Evolutionary conservation across 1,140 invertebrate species (phyloP), one percentile per base, ranked within the genome.

Genomic region (Archivesica marissinica): DNA sequence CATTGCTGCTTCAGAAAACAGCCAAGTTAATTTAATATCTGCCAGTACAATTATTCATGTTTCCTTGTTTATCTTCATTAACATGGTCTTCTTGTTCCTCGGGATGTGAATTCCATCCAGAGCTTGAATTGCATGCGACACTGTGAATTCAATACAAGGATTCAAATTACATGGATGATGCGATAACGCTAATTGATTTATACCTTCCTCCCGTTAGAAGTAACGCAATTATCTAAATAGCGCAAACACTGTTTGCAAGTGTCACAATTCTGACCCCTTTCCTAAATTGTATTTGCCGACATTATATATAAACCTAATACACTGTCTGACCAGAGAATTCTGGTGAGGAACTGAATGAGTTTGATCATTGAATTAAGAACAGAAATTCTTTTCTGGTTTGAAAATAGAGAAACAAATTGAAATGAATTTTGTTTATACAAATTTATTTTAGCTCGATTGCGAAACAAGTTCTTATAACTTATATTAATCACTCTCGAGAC

Each of bases 111-210:
- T 25, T 25, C 23, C 15, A 64, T 25, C 23, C 59, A 13, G 30
- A 33, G 20, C 13, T 64, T 33, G 20, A 64, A 64, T 64, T 64
- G 59, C 59, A 64, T 64, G 59, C 59, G 30, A 64, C 20, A 1
- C 9, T 64, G 38, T 47, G 9, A 72, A 72, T 47, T 72, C 68
- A 72, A 72, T 72, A 47, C 44, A 70, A 25, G 20, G 68, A 38
- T 72, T 47, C 68, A 72, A 44, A 52, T 72, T 72, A 72, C 41
- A 72, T 50, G 23, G 41, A 44, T 72, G 39, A 47, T 47, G n/a
- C 23, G 15, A 72, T 52, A 33, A 72, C 28, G 25, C 30, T 72
- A 72, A 72, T 28, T 47, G 28, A 50, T 47, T 72, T 72, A 72
- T 38, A 72, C 41, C n/a, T 50, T 72, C 28, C 68, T 33, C 39